Conservation (phyloP, 2,113 vertebrate species). For the Dasyprocta punctata region DNA sequence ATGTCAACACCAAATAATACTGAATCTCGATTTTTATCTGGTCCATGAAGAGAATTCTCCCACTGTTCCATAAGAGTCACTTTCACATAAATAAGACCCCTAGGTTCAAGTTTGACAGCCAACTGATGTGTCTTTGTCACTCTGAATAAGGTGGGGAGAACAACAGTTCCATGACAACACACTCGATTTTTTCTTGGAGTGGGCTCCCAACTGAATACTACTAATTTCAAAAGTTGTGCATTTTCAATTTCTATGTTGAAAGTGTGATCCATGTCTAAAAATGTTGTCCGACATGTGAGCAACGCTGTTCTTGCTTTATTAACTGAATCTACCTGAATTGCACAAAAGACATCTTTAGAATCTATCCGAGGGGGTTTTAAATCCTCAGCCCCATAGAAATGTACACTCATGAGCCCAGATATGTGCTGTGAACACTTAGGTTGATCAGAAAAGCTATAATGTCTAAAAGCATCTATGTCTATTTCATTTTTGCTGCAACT, state of each 20-base stretch:
- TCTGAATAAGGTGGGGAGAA: constrained; percentile 95
- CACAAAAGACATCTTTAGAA: constrained; percentile 97
- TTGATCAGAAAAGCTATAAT: constrained; percentile 97
- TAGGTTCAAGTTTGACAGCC: constrained; percentile 96
- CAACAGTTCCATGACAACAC: constrained; percentile 96
- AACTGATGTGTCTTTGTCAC: constrained; percentile 94
- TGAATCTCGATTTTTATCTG: constrained; percentile 87
- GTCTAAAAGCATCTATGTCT: constrained; percentile 96
- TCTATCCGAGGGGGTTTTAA: constrained; percentile 96
- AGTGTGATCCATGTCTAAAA: constrained; percentile 98
- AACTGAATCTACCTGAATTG: constrained; percentile 98
- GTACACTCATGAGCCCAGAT: constrained; percentile 97
- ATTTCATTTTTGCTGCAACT: constrained; percentile 90
- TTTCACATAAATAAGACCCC: constrained; percentile 98
- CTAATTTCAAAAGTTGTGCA: constrained; percentile 97
- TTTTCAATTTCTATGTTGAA: constrained; percentile 99
- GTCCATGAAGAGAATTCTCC: constrained; percentile 94
- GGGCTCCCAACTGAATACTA: constrained; percentile 99
- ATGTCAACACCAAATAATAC: constrained; percentile 96
- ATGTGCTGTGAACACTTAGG: constrained; percentile 96
- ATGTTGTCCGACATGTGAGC: constrained; percentile 94
- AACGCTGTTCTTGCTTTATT: constrained; percentile 98
- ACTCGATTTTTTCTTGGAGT: constrained; percentile 93
- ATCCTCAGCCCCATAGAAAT: constrained; percentile 98
- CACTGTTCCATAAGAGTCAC: constrained; percentile 96